phyloP scores from a whole-genome alignment of 2,888 invertebrate species.

The Caenorhabditis doughertyi region DNA sequence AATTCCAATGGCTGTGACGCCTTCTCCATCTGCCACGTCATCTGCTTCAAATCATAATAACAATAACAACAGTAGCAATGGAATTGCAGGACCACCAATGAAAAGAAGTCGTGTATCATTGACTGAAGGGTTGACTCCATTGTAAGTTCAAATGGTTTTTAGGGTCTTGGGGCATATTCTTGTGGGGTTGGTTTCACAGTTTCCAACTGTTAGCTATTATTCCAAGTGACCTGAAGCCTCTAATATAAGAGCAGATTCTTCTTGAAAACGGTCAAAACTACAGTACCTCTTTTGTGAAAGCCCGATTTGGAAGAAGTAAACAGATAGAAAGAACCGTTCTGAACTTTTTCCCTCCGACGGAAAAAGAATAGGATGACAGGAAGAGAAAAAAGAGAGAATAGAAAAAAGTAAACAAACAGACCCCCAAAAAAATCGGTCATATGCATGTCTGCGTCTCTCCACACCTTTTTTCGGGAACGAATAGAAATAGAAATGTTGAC shows the following conservation, averaged over 20 bases:
- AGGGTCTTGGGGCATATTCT: neutral
- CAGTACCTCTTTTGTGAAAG: neutral
- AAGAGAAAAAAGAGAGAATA: conserved; percentile 1
- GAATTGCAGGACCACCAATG: conserved; percentile 18
- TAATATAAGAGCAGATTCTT: too few species aligned
- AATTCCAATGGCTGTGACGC: conserved; percentile 57
- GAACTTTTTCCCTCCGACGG: conserved; percentile 1
- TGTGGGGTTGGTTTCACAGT: neutral
- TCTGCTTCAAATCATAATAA: conserved; percentile 40
- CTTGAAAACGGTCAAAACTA: too few species aligned
- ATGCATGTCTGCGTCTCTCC: conserved; percentile 1
- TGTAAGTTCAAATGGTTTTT: conserved; percentile 47
- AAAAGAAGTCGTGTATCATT: conserved; percentile 40
- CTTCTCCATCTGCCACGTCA: conserved; percentile 61
- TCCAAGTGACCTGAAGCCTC: too few species aligned
- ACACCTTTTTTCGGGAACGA: neutral
- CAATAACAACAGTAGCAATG: too few species aligned
- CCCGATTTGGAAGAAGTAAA: conserved; percentile 15
- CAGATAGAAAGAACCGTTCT: neutral
- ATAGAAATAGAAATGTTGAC: conserved; percentile 11
- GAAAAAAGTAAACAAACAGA: conserved; percentile 22
- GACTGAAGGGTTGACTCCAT: conserved; percentile 47
- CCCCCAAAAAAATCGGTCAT: conserved; percentile 13
- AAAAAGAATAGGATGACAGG: neutral
- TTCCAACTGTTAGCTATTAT: too few species aligned